Percentiles rank a stretch among this genome's conserved stretches.
phyloP scores from a whole-genome alignment of 1,140 invertebrate species.

The Sitobion miscanthi region DNA sequence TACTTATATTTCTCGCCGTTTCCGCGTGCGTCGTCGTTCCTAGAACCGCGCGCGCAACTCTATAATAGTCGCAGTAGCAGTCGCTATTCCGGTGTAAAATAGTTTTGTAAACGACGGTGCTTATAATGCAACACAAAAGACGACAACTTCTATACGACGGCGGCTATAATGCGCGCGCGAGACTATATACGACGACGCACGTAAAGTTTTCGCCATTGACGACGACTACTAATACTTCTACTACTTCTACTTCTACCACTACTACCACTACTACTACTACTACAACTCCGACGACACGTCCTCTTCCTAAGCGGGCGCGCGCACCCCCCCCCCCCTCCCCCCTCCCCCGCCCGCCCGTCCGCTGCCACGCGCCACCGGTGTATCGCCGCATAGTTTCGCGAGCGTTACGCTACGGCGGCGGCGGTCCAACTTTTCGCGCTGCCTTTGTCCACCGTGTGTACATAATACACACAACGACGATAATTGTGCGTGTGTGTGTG shows the following conservation, averaged over 20 bases:
- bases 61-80: background rate
- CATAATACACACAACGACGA: background rate
- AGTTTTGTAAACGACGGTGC: conserved; percentile 17
- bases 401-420: conserved; percentile 12
- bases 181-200: background rate
- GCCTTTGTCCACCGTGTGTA: background rate
- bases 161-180: background rate
- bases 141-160: background rate
- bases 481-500: background rate
- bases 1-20: background rate
- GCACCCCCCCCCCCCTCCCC: background rate
- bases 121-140: background rate
- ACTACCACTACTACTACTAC: too few relatives aligned
- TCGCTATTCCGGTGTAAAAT: conserved; percentile 18
- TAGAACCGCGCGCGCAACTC: background rate
- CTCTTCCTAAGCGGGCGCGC: background rate
- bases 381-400: conserved; percentile 17
- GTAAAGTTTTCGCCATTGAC: conserved; percentile 23
- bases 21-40: background rate
- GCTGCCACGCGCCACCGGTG: background rate
- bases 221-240: background rate
- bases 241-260: too few relatives aligned
- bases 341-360: background rate
- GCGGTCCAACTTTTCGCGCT: conserved; percentile 5
- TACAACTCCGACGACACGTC: background rate